A percentile compares a stretch with the other conserved stretches of the same genome.
phyloP scores from a whole-genome alignment of 2,113 vertebrate species.

The Notarius lentiginosus region DNA sequence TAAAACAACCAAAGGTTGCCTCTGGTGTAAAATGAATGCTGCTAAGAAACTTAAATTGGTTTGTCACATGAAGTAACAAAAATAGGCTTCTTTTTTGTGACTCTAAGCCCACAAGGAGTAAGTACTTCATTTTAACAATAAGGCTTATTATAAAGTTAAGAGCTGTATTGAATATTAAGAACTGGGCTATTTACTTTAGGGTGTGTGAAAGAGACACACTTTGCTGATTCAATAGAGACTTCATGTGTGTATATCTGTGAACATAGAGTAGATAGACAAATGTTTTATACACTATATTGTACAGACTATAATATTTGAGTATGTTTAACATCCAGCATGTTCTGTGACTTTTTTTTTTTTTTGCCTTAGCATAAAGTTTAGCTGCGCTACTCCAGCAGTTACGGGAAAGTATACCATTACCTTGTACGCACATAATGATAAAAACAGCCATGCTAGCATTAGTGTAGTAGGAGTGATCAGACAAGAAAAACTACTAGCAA shows the following conservation, averaged over 20 bases:
- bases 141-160: neutral
- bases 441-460: neutral
- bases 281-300: neutral
- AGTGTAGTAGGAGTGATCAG: neutral
- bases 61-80: conserved; percentile 3
- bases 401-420: neutral
- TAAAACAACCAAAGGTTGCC: neutral
- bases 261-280: neutral
- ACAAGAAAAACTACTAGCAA: neutral
- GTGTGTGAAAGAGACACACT: neutral
- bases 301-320: neutral
- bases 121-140: neutral
- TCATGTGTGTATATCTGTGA: neutral
- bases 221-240: neutral
- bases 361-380: neutral
- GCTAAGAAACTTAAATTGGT: neutral
- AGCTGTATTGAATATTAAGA: neutral
- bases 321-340: neutral
- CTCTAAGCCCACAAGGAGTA: neutral
- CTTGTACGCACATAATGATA: neutral
- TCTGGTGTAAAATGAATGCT: neutral
- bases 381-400: neutral
- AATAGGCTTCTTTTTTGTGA: neutral
- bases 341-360: neutral
- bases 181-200: neutral